Conservation (phyloP, 2,797 vertebrate genomes). For the Bradypodion ventrale region DNA sequence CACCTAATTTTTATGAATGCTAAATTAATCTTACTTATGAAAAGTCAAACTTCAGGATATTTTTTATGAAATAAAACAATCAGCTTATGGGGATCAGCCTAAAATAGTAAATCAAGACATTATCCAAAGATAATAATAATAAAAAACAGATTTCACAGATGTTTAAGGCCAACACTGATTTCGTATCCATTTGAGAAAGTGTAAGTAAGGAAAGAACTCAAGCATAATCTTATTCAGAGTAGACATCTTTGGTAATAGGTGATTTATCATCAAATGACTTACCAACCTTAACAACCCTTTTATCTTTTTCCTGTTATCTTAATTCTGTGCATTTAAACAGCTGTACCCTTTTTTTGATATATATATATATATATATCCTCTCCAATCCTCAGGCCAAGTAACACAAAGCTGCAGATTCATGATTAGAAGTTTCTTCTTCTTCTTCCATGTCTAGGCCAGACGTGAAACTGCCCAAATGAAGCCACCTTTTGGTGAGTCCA, state of each 20-base stretch:
- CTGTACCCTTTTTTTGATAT: background rate
- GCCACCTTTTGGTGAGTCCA: too few relatives aligned
- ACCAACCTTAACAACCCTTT: background rate
- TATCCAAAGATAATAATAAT: slow-evolving; percentile 32
- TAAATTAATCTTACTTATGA: slow-evolving; percentile 46
- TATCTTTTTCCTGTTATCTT: slow-evolving; percentile 4
- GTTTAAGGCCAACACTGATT: slow-evolving; percentile 51
- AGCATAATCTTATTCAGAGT: slow-evolving; percentile 2
- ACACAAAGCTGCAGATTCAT: too few relatives aligned
- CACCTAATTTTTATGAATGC: slow-evolving; percentile 43
- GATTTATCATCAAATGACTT: background rate
- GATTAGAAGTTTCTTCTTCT: too few relatives aligned
- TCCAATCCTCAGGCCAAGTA: too few relatives aligned
- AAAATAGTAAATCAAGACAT: slow-evolving; percentile 35
- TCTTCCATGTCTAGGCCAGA: too few relatives aligned
- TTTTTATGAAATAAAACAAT: slow-evolving; percentile 41
- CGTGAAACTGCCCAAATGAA: too few relatives aligned
- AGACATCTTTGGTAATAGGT: background rate
- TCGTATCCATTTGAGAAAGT: slow-evolving; percentile 35
- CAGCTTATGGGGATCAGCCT: slow-evolving; percentile 17
- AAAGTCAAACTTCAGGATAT: slow-evolving; percentile 31
- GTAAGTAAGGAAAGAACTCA: slow-evolving; percentile 16
- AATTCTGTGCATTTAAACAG: slow-evolving; percentile 6
- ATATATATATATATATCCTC: too few relatives aligned
- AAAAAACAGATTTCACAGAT: slow-evolving; percentile 4